Evolutionary conservation across 2,888 invertebrate genomes (phyloP), one percentile per base, ranked within the genome.

Genomic region (Drosophila tripunctata): DNA sequence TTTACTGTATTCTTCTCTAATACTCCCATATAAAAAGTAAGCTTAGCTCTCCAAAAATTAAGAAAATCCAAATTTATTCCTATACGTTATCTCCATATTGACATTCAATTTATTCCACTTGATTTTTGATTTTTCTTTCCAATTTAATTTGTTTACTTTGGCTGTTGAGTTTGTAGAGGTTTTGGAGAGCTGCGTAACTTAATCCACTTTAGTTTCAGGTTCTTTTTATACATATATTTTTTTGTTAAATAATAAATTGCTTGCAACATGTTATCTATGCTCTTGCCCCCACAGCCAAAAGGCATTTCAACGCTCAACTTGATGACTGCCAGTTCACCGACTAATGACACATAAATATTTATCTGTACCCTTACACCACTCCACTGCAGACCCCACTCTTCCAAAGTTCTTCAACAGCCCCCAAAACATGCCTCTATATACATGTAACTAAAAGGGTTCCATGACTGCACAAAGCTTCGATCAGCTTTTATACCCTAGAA

Each of bases 321-420:
- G 70, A 82, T 76, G 70, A 78, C 76, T 78, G 64, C 52, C 60
- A 60, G 60, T 57, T 62, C 74, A 70, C 38, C 75, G 70, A 64
- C 80, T 80, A 84, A 81, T 81, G 81, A 85, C 82, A 85, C 83
- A 85, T 81, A 83, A 81, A 85, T 77, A 81, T 85, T 81, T 85
- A 84, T 68, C 75, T 61, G 67, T 41, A 12, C 45, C 22, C 19
- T 21, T 30, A 19, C 17, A 30, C 55, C 14, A 8, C 40, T 14
- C 40, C 19, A 5, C 22, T 35, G n/a, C n/a, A n/a, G n/a, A 6
- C 22, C 21, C 12, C 19, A 17, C 7, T 7, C 14, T 15, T n/a
- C n/a, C 19, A n/a, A n/a, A 7, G 21, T 22, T 12, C 21, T 8
- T 15, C 22, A 48, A n/a, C 17, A 36, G 48, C 12, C 36, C 48